Evolutionary conservation across 2,888 invertebrate species (phyloP), one percentile per base, ranked within the genome.

Genomic region (Prosapia bicincta): DNA sequence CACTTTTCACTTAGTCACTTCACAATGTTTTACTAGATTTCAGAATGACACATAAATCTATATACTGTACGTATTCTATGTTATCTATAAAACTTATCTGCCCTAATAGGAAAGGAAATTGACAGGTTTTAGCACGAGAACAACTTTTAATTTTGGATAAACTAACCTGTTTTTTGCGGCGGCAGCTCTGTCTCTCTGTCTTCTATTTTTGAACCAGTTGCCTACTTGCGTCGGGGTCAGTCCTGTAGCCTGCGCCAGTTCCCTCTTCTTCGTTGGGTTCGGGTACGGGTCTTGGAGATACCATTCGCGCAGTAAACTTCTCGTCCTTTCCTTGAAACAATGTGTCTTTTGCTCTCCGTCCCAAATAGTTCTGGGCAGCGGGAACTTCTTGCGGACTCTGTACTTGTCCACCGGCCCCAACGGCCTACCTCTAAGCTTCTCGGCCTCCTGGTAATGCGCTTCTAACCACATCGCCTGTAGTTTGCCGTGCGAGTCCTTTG

Each of bases 201-300:
- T 86, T 78, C 95, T 87, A 85, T 96, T 96, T 85, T 96, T 96
- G 88, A 96, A 96, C 96, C 96, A 96, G 86, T 96, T 96, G 74
- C 95, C 95, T 78, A 96, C 96, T 86, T 96, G 96, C 71, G 96
- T 97, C 65, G 96, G 95, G 73, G 96, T 96, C 79, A 97, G 89
- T 30, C 96, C 96, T 71, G 97, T 97, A 75, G 94, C 95, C 82
- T 92, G 92, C 26, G 97, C 96, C 82, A 97, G 86, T 85, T 97
- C 96, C 80, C 95, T 87, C 85, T 97, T 97, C 87, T 97, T 97
- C 79, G 94, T 93, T 54, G 97, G 97, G 86, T 96, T 96, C 75
- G 96, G 97, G 87, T 96, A 97, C n/a, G 96, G 95, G 87, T 96
- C 98, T 87, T 97, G 96, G 75, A 98, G 91, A 86, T 99, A 99